phyloP scores from a whole-genome alignment of 2,888 invertebrate genomes.

The Lasioglossum pauxillum region DNA sequence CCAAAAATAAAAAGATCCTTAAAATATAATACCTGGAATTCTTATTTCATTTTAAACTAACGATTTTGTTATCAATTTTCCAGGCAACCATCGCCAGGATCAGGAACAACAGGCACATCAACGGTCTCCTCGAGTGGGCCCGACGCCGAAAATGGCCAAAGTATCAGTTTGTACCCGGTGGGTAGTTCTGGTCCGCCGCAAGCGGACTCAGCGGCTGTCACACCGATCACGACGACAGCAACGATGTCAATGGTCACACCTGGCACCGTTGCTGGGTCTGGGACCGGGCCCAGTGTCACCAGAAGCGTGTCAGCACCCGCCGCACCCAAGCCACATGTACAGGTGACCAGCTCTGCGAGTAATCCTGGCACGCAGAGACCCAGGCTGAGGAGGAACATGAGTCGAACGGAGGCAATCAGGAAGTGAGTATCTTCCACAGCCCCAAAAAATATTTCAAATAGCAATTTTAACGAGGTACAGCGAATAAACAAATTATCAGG shows the following conservation, averaged over 20 bases:
- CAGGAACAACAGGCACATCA: constrained; percentile 82
- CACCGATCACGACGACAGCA: constrained; percentile 66
- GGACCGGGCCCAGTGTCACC: constrained; percentile 72
- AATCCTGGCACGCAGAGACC: constrained; percentile 84
- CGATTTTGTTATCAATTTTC: constrained; percentile 23
- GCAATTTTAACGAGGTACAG: background rate
- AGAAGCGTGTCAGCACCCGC: constrained; percentile 79
- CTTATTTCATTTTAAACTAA: background rate
- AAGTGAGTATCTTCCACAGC: constrained; percentile 78
- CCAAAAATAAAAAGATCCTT: background rate
- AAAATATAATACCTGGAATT: background rate
- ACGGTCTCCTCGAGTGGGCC: constrained; percentile 79
- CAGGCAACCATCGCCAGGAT: constrained; percentile 84
- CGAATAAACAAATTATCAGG: background rate
- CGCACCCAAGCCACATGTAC: constrained; percentile 78
- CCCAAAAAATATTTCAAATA: background rate
- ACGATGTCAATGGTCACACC: constrained; percentile 55
- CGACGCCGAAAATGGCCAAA: constrained; percentile 77
- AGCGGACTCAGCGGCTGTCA: constrained; percentile 72
- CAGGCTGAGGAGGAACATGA: constrained; percentile 85
- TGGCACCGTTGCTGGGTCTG: constrained; percentile 50
- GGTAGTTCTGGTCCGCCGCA: constrained; percentile 69
- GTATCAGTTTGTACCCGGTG: constrained; percentile 78
- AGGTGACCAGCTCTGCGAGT: constrained; percentile 77
- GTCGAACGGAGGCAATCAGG: constrained; percentile 83